Base-by-base conservation (phyloP, 2,888 invertebrate genomes). In the Pantelozetes paolii region DNA sequence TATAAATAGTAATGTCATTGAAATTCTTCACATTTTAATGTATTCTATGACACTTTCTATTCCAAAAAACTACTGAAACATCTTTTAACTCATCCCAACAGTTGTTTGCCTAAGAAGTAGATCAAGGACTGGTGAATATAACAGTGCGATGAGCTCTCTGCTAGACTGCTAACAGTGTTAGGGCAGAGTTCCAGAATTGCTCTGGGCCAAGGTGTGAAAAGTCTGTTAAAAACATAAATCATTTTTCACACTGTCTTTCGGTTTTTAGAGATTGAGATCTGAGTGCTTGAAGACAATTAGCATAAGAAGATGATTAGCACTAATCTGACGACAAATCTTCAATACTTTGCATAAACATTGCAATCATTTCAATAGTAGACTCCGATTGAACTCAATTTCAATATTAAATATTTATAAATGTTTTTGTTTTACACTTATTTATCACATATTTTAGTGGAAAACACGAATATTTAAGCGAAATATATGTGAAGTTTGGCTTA, bases 121-220 rank as follows among this genome's bases (percentile, higher is more conserved):
- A 64, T 64, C 64, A 64, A 64, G 64, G 64, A 64, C 64, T 64
- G 57, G 2, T 13, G 2, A 23, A 5, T 15, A 36, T 36, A 36
- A 36, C 26, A 54, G 13, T 23, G 54, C 11, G 5, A 54, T 54
- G 9, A 26, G 26, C 26, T 23, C 54, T 23, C 28, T 1, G 6
- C 50, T 50, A 15, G 20, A 6, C 13, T 11, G 11, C 23, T 20
- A 13, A 8, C 54, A 57, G 57, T 57, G 28, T 40, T 36, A 15
- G 23, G 64, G 64, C 20, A 28, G 20, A 40, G 36, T 64, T 15
- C 62, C 62, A 62, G 20, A 26, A 18, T 59, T 23, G 64, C 64
- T 64, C 40, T 64, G 40, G 64, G 64, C 36, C 40, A 40, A 64
- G 64, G 64, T 32, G 64, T 64, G 64, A 64, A 64, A 40, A 62